A percentile compares a stretch with the other conserved stretches of the same genome.
Evolutionary conservation across 2,797 vertebrate genomes (phyloP).

Genomic region (Hylomyscus alleni): DNA sequence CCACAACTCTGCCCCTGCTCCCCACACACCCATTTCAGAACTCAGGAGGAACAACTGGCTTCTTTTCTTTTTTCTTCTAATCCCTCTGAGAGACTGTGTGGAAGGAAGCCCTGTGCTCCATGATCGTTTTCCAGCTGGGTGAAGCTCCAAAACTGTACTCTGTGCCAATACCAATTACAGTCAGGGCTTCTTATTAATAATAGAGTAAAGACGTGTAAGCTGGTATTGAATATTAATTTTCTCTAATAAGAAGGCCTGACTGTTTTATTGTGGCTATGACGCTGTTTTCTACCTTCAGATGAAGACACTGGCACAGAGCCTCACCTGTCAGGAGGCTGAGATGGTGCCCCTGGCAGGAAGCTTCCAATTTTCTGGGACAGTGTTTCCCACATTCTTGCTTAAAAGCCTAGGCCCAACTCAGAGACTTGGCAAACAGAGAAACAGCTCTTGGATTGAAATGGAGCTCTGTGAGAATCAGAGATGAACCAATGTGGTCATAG

Average conservation of each 20-base stretch:
- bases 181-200: constrained; percentile 75
- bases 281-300: constrained; percentile 22
- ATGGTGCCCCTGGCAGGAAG: constrained; percentile 72
- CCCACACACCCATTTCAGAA: not conserved
- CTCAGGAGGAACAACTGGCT: not conserved
- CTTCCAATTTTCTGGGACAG: constrained; percentile 71
- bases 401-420: constrained; percentile 56
- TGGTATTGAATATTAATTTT: constrained; percentile 78
- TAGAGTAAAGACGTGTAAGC: constrained; percentile 70
- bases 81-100: constrained; percentile 68
- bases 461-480: not conserved
- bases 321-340: constrained; percentile 39
- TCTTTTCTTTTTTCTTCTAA: constrained; percentile 35
- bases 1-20: not conserved
- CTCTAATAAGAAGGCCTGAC: constrained; percentile 64
- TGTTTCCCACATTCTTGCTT: constrained; percentile 76
- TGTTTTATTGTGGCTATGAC: constrained; percentile 45
- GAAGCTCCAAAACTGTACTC: constrained; percentile 56
- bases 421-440: constrained; percentile 54
- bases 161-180: constrained; percentile 80
- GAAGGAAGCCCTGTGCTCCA: constrained; percentile 48
- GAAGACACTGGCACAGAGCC: constrained; percentile 53
- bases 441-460: constrained; percentile 55
- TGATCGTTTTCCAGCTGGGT: constrained; percentile 77
- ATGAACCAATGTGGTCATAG: not conserved